Conservation (phyloP, 1,140 invertebrate genomes). For the Homarus americanus region DNA sequence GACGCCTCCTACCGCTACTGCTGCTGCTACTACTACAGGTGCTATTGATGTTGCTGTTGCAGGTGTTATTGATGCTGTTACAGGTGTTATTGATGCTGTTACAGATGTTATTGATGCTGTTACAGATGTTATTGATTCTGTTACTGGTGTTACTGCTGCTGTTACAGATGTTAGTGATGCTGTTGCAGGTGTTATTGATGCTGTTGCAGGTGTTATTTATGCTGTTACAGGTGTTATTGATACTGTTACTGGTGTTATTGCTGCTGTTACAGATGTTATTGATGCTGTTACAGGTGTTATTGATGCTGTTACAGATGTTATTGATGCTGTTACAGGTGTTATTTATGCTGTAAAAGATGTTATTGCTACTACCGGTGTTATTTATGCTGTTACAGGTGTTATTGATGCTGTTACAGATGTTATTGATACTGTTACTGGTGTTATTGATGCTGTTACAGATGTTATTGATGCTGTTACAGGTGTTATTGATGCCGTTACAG, state of each 20-base stretch:
- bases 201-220: too few relatives aligned
- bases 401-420: neutral
- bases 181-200: neutral
- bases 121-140: neutral
- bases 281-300: too few relatives aligned
- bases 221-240: neutral
- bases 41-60: neutral
- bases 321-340: neutral
- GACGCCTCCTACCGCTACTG: neutral
- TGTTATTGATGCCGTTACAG: neutral
- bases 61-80: neutral
- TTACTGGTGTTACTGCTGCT: neutral
- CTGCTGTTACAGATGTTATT: neutral
- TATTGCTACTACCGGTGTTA: too few relatives aligned
- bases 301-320: neutral
- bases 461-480: too few relatives aligned
- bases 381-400: too few relatives aligned
- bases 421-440: neutral
- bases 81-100: too few relatives aligned
- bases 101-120: neutral
- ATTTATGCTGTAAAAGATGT: neutral
- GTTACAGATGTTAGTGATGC: neutral
- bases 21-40: neutral
- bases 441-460: neutral
- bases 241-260: neutral